These are phyloP conservation scores for Eupithecia exiguata DNA, from an alignment of 2,888 invertebrate species.

Conservation along the genomic window DNA sequence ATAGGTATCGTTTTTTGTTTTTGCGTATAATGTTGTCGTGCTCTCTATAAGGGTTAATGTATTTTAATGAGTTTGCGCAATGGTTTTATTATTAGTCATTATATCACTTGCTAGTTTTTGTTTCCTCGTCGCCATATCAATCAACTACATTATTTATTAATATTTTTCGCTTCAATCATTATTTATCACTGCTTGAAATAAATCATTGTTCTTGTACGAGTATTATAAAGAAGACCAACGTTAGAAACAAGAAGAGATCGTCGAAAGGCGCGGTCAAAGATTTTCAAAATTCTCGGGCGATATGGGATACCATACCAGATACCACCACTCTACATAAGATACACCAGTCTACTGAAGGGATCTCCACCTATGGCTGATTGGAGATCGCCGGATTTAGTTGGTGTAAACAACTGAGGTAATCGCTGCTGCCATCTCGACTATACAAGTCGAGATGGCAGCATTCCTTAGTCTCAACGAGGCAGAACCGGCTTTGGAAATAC, in stretches of 20 bases:
- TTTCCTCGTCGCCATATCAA: slow-evolving; percentile 4
- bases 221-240: neutral
- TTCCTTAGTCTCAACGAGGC: too few relatives aligned
- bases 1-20: neutral
- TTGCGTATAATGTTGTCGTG: slow-evolving; percentile 20
- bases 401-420: neutral
- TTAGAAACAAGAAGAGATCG: neutral
- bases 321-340: neutral
- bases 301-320: neutral
- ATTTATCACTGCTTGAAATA: neutral
- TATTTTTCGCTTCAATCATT: neutral
- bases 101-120: slow-evolving; percentile 9
- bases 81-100: slow-evolving; percentile 20
- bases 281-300: neutral
- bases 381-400: neutral
- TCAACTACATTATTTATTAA: slow-evolving; percentile 1
- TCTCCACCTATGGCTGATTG: neutral
- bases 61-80: slow-evolving; percentile 32
- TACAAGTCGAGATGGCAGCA: too few relatives aligned
- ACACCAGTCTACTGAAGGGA: neutral
- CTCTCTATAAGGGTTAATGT: slow-evolving; percentile 27
- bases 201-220: neutral
- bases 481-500: too few relatives aligned
- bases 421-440: neutral
- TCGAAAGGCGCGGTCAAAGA: neutral